phyloP scores from a whole-genome alignment of 2,113 vertebrate genomes.

The Rhabdornis inornatus region DNA sequence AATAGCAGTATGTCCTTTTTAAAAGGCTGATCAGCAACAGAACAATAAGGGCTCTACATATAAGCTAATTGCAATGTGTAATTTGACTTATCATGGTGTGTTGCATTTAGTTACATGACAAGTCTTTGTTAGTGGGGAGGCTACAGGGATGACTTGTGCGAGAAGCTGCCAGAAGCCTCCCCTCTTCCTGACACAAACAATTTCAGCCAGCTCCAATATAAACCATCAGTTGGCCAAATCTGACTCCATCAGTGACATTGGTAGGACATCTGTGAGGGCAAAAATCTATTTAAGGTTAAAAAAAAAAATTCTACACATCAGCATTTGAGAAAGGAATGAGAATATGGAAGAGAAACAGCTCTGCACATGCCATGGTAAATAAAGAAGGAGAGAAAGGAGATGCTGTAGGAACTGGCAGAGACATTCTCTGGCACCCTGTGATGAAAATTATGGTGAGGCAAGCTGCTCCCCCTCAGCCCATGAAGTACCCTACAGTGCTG shows the following conservation, averaged over 20 bases:
- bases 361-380: not conserved
- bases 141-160: not conserved
- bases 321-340: not conserved
- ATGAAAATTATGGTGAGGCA: not conserved
- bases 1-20: not conserved
- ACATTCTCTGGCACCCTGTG: not conserved
- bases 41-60: not conserved
- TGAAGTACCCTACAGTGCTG: not conserved
- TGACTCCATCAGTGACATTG: not conserved
- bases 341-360: not conserved
- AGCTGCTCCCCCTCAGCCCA: not conserved
- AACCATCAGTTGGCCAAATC: rapidly evolving
- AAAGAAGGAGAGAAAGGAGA: not conserved
- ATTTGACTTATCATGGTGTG: not conserved
- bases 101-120: not conserved
- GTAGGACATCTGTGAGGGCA: not conserved
- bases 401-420: rapidly evolving
- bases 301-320: rapidly evolving
- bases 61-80: not conserved
- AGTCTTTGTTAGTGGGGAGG: rapidly evolving
- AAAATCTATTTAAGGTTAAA: not conserved
- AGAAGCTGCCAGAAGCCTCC: not conserved
- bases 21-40: not conserved
- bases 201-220: not conserved
- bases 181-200: not conserved